Base-by-base conservation (phyloP, 2,797 vertebrate genomes). In the Falco berigora region DNA sequence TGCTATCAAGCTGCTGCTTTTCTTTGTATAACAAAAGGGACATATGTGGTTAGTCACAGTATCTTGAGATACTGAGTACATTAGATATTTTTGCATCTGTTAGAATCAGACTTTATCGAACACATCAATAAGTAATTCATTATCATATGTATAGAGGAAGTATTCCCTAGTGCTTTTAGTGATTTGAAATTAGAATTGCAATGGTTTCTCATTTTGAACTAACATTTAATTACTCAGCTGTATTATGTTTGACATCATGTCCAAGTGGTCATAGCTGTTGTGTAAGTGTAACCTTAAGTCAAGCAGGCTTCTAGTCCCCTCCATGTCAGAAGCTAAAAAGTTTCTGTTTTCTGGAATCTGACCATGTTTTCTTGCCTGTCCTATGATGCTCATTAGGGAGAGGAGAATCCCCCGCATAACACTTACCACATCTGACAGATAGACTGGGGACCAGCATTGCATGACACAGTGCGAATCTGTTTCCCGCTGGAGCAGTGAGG, bases 11-110 rank as follows among this genome's bases (percentile, higher is more conserved):
- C 11, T 53, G 30, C 71, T 96, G 56, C 42, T 55, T 88, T 92
- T 73, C 92, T 97, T 96, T 97, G 64, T 96, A 25, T 96, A 94
- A 94, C 71, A 94, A 95, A 97, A 83, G 55, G 67, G 42, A 86
- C n/a, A 3, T 81, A 40, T 50, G 53, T 93, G 89, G 86, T 96
- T 96, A 97, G 96, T 95, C 82, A 89, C 47, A 88, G 34, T 90
- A 38, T 91, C 91, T 94, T 93, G 56, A 95, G 50, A 92, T 96
- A 93, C 74, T 82, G 80, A 97, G 21, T 53, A 25, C 8, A 47
- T 87, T 89, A 84, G 50, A 13, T 94, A 81, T 88, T 97, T 97
- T 96, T 97, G 42, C 91, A 89, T 95, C 90, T 96, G 75, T 92
- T 97, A 76, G 81, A 96, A 94, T 90, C 90, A 86, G 86, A 79